These are phyloP conservation scores for Enteromius viviparus DNA, from an alignment of 2,797 vertebrate genomes.

Conservation along the genomic window DNA sequence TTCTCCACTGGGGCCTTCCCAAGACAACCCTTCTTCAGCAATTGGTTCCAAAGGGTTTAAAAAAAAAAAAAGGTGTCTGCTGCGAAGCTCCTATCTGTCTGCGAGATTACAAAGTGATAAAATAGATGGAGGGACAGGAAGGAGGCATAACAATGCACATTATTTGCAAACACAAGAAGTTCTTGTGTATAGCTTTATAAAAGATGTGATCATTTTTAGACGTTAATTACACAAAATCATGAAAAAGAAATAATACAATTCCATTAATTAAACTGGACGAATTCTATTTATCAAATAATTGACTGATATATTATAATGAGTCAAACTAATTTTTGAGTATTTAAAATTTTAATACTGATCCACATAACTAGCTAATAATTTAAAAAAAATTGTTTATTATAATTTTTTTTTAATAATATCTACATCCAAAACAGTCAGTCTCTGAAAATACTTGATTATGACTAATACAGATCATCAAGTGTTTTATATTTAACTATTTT, in stretches of 20 bases:
- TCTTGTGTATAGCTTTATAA: conserved; percentile 12
- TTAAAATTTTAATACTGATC: background rate
- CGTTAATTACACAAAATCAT: background rate
- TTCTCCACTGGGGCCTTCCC: conserved; percentile 80
- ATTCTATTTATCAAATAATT: background rate
- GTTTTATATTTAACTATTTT: background rate
- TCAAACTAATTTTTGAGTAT: background rate
- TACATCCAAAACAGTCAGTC: background rate
- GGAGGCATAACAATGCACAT: conserved; percentile 63
- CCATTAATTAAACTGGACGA: background rate
- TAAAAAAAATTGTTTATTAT: background rate
- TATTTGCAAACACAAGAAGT: conserved; percentile 64
- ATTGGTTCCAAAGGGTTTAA: conserved; percentile 88
- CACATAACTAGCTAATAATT: background rate
- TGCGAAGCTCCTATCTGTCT: conserved; percentile 76
- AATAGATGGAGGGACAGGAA: conserved; percentile 73
- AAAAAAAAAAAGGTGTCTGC: conserved; percentile 70
- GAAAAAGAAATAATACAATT: background rate
- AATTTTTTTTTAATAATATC: background rate
- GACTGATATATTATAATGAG: background rate
- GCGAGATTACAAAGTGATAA: conserved; percentile 79
- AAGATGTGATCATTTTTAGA: conserved; percentile 12
- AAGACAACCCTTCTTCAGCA: conserved; percentile 83
- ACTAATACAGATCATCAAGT: background rate
- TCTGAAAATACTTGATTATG: background rate